Evolutionary conservation across 1,140 invertebrate genomes (phyloP).

Genomic region (Acyrthosiphon pisum): DNA sequence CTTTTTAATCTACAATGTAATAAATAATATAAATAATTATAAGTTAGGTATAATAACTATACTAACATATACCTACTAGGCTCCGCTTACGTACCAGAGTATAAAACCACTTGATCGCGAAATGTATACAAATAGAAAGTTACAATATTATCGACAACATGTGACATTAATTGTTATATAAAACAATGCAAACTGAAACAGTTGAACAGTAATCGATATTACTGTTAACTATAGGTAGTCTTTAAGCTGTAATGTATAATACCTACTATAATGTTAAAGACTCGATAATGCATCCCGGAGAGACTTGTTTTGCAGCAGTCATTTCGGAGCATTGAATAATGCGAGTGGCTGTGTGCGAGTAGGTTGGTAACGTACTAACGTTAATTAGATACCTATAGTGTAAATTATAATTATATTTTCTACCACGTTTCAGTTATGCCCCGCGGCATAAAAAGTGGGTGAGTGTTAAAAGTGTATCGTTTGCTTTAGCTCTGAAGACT

Average conservation of each 20-base stretch:
- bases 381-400: not conserved
- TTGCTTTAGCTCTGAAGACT: too few relatives aligned
- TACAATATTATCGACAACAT: not conserved
- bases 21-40: not conserved
- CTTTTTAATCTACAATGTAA: not conserved
- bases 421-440: not conserved
- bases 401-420: conserved; percentile 5
- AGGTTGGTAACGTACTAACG: not conserved
- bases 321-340: not conserved
- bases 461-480: too few relatives aligned
- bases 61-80: not conserved
- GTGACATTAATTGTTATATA: not conserved
- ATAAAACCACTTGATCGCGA: not conserved
- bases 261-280: not conserved
- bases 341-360: not conserved
- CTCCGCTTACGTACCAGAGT: not conserved
- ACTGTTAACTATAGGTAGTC: not conserved
- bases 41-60: not conserved
- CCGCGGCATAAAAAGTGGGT: too few relatives aligned
- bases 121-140: not conserved
- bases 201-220: not conserved
- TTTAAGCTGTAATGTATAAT: not conserved
- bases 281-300: not conserved
- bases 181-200: not conserved
- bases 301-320: not conserved